Base-by-base conservation (phyloP, 2,888 invertebrate species). In the Papilio elwesi region DNA sequence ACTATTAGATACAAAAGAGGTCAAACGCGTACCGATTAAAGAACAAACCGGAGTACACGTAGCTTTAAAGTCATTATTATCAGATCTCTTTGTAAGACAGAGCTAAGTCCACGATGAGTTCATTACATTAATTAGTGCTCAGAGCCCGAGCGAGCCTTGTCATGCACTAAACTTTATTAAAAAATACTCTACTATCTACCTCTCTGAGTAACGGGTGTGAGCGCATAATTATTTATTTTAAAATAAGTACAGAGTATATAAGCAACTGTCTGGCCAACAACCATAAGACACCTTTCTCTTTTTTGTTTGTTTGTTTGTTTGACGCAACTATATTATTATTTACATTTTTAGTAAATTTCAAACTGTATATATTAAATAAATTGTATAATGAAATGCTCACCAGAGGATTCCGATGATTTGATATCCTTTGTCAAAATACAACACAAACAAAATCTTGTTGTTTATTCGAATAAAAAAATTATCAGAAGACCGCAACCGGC, bases 41-140 rank as follows among this genome's bases (percentile, higher is more conserved):
- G 12, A 7, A 57, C 36, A n/a, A 6, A 13, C 36, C 12, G 36
- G 36, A n/a, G 36, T 11, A 36, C 57, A 36, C 13, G 57, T 55
- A n/a, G 26, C 55, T 55, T 57, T 57, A 57, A 57, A 38, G 13
- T n/a, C 9, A 57, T 57, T 57, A 57, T 57, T 38, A 12, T 57
- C 38, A 36, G 36, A 57, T 38, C 57, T 13, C 36, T 57, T 57
- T 6, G 36, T 13, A 11, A 12, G 26, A 0, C 12, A 57, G 57
- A 13, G 57, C 13, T 36, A 11, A 6, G 55, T 13, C 36, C 57
- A 13, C 36, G 57, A 12, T 12, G 13, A 13, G 36, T 8, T 36
- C 36, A 13, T 57, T 57, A 57, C 36, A 36, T 57, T 57, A 57
- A 57, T 57, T 57, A 57, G 36, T 38, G 57, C 12, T 53, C 36